These are phyloP conservation scores for Marasmarcha lunaedactyla DNA, from an alignment of 2,888 invertebrate genomes.

Conservation along the genomic window DNA sequence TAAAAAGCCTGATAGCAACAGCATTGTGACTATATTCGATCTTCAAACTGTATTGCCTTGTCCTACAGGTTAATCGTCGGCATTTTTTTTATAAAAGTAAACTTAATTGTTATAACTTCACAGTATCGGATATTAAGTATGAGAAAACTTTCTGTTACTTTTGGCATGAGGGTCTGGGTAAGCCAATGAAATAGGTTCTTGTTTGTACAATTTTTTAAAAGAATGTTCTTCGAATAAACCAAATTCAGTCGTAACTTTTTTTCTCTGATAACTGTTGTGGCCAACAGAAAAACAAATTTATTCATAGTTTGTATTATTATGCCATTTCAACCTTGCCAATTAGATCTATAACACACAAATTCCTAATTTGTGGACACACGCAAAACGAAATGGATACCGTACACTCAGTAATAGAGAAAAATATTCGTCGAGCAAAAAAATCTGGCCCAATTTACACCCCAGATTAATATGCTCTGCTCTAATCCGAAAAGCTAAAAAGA, in stretches of 20 bases:
- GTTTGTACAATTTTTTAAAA: conserved; percentile 8
- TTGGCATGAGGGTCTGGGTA: conserved; percentile 8
- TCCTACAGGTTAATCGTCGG: conserved; percentile 22
- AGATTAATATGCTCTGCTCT: conserved; percentile 9
- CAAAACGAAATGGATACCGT: conserved; percentile 8
- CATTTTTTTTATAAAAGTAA: conserved; percentile 23
- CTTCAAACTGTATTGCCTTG: conserved; percentile 24
- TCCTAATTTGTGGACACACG: too few relatives aligned
- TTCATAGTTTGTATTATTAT: conserved; percentile 7
- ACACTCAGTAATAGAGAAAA: conserved; percentile 4
- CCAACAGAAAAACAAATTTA: conserved; percentile 4
- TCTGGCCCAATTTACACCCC: too few relatives aligned
- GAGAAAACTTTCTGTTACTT: conserved; percentile 15
- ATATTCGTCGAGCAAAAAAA: conserved; percentile 7
- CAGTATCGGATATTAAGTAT: conserved; percentile 10
- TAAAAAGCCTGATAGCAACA: too few relatives aligned
- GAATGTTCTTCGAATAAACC: not conserved
- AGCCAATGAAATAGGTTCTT: conserved; percentile 20
- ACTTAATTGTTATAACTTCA: too few relatives aligned
- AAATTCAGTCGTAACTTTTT: conserved; percentile 9
- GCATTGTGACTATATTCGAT: too few relatives aligned
- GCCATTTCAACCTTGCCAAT: conserved; percentile 8
- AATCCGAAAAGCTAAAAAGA: conserved; percentile 17
- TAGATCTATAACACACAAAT: too few relatives aligned
- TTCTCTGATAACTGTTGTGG: conserved; percentile 10